phyloP scores from a whole-genome alignment of 2,797 vertebrate genomes.

The Argyrosomus regius region DNA sequence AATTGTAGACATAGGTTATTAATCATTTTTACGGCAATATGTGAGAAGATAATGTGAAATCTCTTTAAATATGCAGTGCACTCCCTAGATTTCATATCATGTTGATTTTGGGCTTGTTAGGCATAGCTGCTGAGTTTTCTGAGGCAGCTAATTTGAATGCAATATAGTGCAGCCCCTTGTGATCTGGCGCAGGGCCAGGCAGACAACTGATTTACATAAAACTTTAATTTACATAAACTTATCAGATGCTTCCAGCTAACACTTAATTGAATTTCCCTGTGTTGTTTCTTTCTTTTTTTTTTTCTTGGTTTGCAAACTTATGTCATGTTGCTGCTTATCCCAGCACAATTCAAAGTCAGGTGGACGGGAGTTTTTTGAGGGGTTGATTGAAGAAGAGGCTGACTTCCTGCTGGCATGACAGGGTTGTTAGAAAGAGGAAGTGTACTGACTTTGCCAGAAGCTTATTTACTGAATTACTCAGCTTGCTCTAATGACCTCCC shows the following conservation, averaged over 20 bases:
- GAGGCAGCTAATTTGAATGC: conserved; percentile 74
- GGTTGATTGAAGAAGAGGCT: conserved; percentile 17
- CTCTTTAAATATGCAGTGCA: conserved; percentile 29
- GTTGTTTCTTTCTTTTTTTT: conserved; percentile 11
- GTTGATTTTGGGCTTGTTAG: conserved; percentile 63
- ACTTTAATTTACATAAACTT: conserved; percentile 83
- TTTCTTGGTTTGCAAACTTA: conserved; percentile 29
- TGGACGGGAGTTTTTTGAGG: conserved; percentile 25
- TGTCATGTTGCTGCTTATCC: conserved; percentile 36
- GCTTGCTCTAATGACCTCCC: conserved; percentile 69
- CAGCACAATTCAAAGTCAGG: conserved; percentile 18
- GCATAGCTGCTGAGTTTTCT: conserved; percentile 51
- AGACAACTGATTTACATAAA: conserved; percentile 82
- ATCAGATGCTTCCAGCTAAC: conserved; percentile 78
- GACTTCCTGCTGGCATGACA: conserved; percentile 43
- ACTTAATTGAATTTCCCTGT: conserved; percentile 68
- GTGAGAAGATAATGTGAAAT: conserved; percentile 21
- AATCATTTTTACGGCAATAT: conserved; percentile 24
- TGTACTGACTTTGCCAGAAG: conserved; percentile 50
- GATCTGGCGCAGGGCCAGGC: conserved; percentile 66
- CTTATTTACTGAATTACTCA: conserved; percentile 58
- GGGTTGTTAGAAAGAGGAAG: conserved; percentile 45
- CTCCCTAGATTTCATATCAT: conserved; percentile 45
- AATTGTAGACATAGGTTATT: conserved; percentile 8
- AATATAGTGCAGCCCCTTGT: conserved; percentile 59